phyloP scores from a whole-genome alignment of 1,140 invertebrate species.

The Lysiphlebus fabarum region DNA sequence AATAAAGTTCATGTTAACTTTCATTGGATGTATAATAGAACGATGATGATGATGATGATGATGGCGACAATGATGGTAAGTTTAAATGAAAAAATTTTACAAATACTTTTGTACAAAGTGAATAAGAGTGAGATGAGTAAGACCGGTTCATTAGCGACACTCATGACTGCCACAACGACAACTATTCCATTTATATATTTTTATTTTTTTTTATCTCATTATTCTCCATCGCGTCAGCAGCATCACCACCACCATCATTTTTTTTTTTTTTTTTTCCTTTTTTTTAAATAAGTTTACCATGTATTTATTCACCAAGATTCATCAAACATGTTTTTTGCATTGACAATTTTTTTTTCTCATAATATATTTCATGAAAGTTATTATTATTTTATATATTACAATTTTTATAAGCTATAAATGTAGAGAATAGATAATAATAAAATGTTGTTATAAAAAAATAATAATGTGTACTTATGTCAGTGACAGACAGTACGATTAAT shows the following conservation, averaged over 20 bases:
- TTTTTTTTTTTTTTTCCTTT: not conserved
- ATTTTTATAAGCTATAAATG: not conserved
- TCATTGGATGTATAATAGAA: not conserved
- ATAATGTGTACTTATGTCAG: slow-evolving; percentile 4
- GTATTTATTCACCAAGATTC: not conserved
- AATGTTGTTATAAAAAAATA: slow-evolving; percentile 4
- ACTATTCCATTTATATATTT: slow-evolving; percentile 28
- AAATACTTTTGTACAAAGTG: slow-evolving; percentile 1
- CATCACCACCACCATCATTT: not conserved
- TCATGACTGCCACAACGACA: slow-evolving; percentile 22
- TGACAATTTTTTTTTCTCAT: not conserved
- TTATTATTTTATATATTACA: not conserved
- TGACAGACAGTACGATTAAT: slow-evolving; percentile 15
- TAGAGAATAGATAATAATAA: slow-evolving; percentile 2
- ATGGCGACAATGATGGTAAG: slow-evolving; percentile 9
- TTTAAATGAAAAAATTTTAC: slow-evolving; percentile 18
- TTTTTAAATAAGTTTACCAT: not conserved
- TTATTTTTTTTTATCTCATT: slow-evolving; percentile 18
- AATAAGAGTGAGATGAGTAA: slow-evolving; percentile 25
- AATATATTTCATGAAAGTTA: too few relatives aligned
- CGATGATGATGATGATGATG: slow-evolving; percentile 1
- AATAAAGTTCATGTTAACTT: slow-evolving; percentile 23
- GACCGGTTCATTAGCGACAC: slow-evolving; percentile 33
- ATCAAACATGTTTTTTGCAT: not conserved
- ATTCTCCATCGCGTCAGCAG: slow-evolving; percentile 12